Evolutionary conservation across 30 jellyfish, hydroid and myxozoan species (phyloP).

Genomic region (Phacellophora camtschatica): DNA sequence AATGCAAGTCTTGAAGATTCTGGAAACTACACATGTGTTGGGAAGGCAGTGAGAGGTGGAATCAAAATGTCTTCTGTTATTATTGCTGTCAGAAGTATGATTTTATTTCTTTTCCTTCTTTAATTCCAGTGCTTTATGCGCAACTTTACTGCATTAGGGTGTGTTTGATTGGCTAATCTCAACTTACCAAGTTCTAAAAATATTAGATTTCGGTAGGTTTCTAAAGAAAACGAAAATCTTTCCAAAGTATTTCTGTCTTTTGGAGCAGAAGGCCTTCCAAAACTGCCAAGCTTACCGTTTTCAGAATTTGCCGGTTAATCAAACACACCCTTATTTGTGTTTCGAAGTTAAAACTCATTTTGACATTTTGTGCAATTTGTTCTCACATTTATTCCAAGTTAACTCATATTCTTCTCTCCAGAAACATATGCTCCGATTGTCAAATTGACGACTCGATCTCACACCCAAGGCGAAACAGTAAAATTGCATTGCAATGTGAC

Average conservation of each 20-base stretch:
- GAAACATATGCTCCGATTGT: constrained; percentile 35
- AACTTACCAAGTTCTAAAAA: no score
- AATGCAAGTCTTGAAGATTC: constrained; percentile 50
- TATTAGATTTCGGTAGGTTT: no score
- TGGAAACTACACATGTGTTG: constrained; percentile 82
- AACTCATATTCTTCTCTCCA: background rate
- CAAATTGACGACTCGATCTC: background rate
- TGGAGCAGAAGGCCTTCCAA: no score
- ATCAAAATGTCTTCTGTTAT: background rate
- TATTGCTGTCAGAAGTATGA: constrained; percentile 3
- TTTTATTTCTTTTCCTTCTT: background rate
- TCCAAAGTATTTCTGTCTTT: no score
- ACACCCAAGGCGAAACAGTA: constrained; percentile 30
- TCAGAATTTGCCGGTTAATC: no score
- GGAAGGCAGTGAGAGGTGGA: constrained; percentile 45
- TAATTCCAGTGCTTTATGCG: background rate
- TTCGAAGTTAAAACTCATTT: no score
- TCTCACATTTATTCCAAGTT: no score
- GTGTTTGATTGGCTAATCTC: no score
- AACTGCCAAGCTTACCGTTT: no score
- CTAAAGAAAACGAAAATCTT: no score
- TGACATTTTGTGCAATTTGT: no score
- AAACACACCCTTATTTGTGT: no score
- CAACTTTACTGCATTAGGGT: background rate
- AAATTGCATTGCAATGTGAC: constrained; percentile 60